Evolutionary conservation across 2,113 vertebrate species (phyloP).

Genomic region (Hepsetus odoe): DNA sequence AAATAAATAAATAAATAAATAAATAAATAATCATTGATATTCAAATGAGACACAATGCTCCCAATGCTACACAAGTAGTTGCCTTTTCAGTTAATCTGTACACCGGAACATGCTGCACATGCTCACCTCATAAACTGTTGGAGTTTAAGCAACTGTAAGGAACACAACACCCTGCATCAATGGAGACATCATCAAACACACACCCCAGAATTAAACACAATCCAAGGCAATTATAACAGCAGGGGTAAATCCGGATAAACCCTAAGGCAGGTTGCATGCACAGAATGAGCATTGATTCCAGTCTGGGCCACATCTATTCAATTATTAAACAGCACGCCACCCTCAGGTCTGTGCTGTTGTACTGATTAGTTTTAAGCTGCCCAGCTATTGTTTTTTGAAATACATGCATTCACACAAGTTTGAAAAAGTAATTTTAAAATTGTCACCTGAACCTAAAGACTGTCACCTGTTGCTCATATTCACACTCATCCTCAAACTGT

Average conservation of each 20-base stretch:
- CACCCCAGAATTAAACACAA: neutral
- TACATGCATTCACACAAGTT: neutral
- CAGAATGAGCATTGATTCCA: slow-evolving; percentile 32
- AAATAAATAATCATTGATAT: no score
- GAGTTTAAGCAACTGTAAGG: neutral
- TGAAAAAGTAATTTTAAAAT: neutral
- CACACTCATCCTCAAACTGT: neutral
- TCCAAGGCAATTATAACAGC: neutral
- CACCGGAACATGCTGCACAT: no score
- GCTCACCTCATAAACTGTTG: no score
- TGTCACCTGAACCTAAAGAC: neutral
- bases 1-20: no score
- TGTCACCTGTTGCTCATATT: neutral
- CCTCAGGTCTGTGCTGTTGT: neutral
- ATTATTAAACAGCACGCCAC: neutral
- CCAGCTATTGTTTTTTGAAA: neutral
- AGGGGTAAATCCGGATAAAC: neutral
- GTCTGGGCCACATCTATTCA: neutral
- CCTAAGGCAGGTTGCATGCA: neutral
- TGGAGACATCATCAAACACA: neutral
- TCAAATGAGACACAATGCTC: no score
- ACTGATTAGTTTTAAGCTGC: neutral
- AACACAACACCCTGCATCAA: neutral
- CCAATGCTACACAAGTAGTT: no score
- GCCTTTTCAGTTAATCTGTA: no score